Evolutionary conservation across 2,113 vertebrate genomes (phyloP), one percentile per base, ranked within the genome.

Genomic region (Larimichthys crocea): DNA sequence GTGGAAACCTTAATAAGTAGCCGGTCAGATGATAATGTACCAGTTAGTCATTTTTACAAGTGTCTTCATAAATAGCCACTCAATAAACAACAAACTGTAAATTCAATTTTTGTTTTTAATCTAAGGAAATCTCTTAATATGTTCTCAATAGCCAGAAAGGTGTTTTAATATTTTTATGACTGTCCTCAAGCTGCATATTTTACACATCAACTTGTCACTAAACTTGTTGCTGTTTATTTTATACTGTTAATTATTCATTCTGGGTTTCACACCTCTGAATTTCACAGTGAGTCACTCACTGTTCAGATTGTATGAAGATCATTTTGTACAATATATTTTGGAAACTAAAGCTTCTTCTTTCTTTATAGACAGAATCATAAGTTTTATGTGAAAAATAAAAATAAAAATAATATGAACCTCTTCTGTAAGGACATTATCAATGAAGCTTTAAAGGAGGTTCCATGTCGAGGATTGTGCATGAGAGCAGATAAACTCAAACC

Each of bases 1-100:
- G 49, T 62, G 62, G 67, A 35, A 80, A 26, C 66, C 50, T 35
- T 61, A 61, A 77, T 60, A 44, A 82, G 73, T 17, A 72, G 46
- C 24, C 26, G 26, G 76, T 63, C 72, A 79, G 72, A 75, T 83
- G 44, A 68, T 55, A 17, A 64, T 57, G 50, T 40, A 52, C n/a
- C 75, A 68, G 35, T 17, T 59, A 40, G 67, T 29, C 76, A 76
- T 83, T 85, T 88, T 81, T 88, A 29, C 42, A 65, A 26, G 56
- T n/a, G 42, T 62, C 15, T 75, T 77, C 46, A 66, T 3, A 60
- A 69, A 11, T 42, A 22, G 20, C 63, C 76, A 57, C 75, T 66
- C 24, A 61, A 29, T 44, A 29, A 56, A 77, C 61, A 65, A 49
- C 69, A 63, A 15, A 60, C 2, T 62, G 15, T 12, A 35, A 7